Percentiles rank a stretch among this genome's conserved stretches.
These are phyloP conservation scores for Galeopsomyia nigrocyanea DNA, from an alignment of 2,888 invertebrate genomes.

Conservation along the genomic window DNA sequence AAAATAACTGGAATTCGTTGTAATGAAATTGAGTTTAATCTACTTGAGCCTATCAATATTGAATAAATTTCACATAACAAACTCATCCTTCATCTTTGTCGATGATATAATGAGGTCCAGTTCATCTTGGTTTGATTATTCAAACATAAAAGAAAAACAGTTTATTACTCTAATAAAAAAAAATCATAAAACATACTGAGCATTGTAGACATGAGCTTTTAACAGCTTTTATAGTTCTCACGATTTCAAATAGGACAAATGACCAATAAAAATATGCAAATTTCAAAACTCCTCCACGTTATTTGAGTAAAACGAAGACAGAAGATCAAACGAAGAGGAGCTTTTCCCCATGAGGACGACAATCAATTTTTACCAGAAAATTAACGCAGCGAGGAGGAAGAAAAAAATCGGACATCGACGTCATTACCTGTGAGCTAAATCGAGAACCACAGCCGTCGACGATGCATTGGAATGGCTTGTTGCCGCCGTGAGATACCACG, in stretches of 20 bases:
- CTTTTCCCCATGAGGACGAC: slow-evolving; percentile 25
- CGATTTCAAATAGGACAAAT: no score
- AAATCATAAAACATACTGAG: slow-evolving; percentile 3
- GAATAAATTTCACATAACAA: slow-evolving; percentile 6
- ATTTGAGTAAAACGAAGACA: neutral
- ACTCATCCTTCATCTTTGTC: slow-evolving; percentile 13
- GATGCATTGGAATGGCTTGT: slow-evolving; percentile 95
- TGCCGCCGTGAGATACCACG: slow-evolving; percentile 89
- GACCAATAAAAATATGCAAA: no score
- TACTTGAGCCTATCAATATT: neutral
- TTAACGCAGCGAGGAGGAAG: neutral
- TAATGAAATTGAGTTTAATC: neutral
- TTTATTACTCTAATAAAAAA: neutral
- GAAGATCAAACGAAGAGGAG: slow-evolving; percentile 34
- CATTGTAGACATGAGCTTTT: no score
- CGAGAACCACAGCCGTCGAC: slow-evolving; percentile 93
- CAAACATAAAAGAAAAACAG: slow-evolving; percentile 6
- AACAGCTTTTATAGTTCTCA: no score
- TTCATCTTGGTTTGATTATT: slow-evolving; percentile 23
- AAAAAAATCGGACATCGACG: slow-evolving; percentile 26
- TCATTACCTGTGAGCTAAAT: slow-evolving; percentile 85
- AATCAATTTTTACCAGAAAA: slow-evolving; percentile 28
- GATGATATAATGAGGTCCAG: slow-evolving; percentile 38
- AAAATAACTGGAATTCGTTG: neutral
- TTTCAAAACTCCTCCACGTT: neutral